phyloP scores from a whole-genome alignment of 2,113 vertebrate genomes.

The Xenopus laevis region DNA sequence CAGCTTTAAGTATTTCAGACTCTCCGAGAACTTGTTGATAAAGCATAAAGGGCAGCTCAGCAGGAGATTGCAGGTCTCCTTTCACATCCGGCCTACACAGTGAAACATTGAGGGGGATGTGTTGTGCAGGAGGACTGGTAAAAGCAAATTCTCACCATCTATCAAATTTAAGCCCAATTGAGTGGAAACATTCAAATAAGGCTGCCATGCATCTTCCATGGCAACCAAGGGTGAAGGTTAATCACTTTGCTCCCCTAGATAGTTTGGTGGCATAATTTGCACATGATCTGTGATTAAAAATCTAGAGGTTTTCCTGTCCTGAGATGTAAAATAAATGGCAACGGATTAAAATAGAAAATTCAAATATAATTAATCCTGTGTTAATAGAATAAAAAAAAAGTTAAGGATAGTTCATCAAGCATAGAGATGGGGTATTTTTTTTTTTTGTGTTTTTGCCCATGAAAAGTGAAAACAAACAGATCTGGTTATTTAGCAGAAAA shows the following conservation, averaged over 20 bases:
- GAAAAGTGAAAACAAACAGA: not conserved
- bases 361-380: conserved; percentile 4
- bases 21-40: conserved; percentile 51
- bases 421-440: not conserved
- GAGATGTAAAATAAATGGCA: conserved; percentile 9
- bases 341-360: conserved; percentile 2
- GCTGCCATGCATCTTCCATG: conserved; percentile 63
- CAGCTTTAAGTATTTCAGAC: conserved; percentile 52
- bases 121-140: conserved; percentile 54
- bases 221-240: conserved; percentile 54
- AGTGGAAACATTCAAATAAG: conserved; percentile 58
- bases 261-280: conserved; percentile 15
- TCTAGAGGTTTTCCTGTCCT: not conserved
- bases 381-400: not conserved
- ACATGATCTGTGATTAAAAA: conserved; percentile 27
- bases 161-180: conserved; percentile 68
- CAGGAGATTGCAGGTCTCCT: conserved; percentile 57
- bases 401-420: not conserved
- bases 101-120: conserved; percentile 56
- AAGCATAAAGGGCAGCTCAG: conserved; percentile 59
- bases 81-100: conserved; percentile 53
- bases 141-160: conserved; percentile 66
- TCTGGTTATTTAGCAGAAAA: not conserved
- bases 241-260: conserved; percentile 23
- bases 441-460: too few species aligned